These are phyloP conservation scores for Luffia ferchaultella DNA, from an alignment of 2,888 invertebrate species.

Conservation along the genomic window DNA sequence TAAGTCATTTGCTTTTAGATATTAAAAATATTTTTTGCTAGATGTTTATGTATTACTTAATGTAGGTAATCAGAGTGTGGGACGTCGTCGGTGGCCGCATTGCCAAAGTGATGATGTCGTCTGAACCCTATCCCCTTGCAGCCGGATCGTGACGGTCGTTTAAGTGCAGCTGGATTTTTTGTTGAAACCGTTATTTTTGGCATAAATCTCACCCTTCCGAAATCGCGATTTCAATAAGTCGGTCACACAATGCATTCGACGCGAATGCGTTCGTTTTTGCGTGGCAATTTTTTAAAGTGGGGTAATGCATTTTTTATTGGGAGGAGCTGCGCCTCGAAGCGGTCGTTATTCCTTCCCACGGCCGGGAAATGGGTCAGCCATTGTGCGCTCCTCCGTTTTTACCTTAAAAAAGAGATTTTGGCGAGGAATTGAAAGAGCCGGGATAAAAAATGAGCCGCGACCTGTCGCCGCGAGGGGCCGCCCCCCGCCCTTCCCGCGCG, in stretches of 20 bases:
- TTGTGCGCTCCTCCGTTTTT: slow-evolving; percentile 56
- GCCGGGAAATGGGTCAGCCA: slow-evolving; percentile 62
- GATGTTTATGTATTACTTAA: too few relatives aligned
- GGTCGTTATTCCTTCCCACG: slow-evolving; percentile 64
- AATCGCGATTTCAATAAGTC: slow-evolving; percentile 48
- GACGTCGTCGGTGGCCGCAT: too few relatives aligned
- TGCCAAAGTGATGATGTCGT: too few relatives aligned
- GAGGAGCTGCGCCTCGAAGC: slow-evolving; percentile 16
- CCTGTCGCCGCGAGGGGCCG: slow-evolving; percentile 21
- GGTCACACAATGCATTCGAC: slow-evolving; percentile 42
- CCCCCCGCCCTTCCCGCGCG: slow-evolving; percentile 28
- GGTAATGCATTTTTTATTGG: slow-evolving; percentile 64
- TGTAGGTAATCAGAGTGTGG: too few relatives aligned
- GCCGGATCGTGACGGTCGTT: neutral
- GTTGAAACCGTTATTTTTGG: slow-evolving; percentile 55
- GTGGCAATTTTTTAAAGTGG: slow-evolving; percentile 51
- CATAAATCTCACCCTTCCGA: slow-evolving; percentile 63
- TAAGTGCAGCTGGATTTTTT: slow-evolving; percentile 48
- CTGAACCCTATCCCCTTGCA: neutral
- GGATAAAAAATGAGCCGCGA: slow-evolving; percentile 14
- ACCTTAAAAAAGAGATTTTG: slow-evolving; percentile 57
- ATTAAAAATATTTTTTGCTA: too few relatives aligned
- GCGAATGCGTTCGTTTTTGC: slow-evolving; percentile 33
- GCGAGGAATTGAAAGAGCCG: slow-evolving; percentile 21
- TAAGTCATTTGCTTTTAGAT: too few relatives aligned